phyloP scores from a whole-genome alignment of 2,888 invertebrate species.

The Tenthredo distinguenda region DNA sequence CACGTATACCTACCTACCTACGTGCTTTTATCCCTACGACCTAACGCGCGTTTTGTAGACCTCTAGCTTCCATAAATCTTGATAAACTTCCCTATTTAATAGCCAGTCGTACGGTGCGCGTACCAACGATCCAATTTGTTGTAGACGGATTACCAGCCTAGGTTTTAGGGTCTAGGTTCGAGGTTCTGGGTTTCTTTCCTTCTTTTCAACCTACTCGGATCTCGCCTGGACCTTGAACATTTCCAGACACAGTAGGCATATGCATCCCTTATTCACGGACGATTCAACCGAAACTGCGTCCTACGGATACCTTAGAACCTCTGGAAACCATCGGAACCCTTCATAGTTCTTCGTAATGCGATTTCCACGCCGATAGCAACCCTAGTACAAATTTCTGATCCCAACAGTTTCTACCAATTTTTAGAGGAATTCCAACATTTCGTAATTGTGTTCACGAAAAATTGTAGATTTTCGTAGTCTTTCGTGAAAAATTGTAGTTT shows the following conservation, averaged over 20 bases:
- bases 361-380: background rate
- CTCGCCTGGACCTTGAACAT: background rate
- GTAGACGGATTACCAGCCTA: background rate
- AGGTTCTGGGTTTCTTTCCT: background rate
- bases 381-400: too few relatives aligned
- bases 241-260: slow-evolving; percentile 5
- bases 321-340: background rate
- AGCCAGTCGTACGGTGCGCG: background rate
- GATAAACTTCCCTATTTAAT: slow-evolving; percentile 16
- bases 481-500: too few relatives aligned
- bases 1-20: background rate
- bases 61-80: background rate
- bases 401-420: too few relatives aligned
- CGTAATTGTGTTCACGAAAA: too few relatives aligned
- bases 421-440: too few relatives aligned
- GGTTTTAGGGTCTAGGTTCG: background rate
- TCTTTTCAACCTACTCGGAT: background rate
- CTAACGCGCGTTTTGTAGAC: background rate
- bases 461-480: too few relatives aligned
- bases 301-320: background rate
- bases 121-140: slow-evolving; percentile 1
- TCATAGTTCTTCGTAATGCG: background rate
- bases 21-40: background rate
- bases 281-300: background rate
- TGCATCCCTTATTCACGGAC: slow-evolving; percentile 21